These are phyloP conservation scores for Lithophane semibrunnea DNA, from an alignment of 2,888 invertebrate species.

Conservation along the genomic window DNA sequence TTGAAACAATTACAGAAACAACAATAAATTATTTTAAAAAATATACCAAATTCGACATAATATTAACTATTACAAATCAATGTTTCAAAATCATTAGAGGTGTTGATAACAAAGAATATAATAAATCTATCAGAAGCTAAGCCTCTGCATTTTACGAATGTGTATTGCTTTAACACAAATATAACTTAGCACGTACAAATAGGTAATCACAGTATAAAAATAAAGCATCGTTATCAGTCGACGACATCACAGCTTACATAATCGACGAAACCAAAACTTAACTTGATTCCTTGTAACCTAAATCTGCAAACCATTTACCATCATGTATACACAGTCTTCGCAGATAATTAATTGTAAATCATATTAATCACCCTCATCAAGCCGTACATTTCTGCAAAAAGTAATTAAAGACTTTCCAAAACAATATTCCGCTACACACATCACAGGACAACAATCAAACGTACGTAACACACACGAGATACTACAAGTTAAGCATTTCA, in stretches of 20 bases:
- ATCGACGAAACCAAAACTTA: constrained; percentile 82
- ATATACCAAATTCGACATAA: constrained; percentile 80
- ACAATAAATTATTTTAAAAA: constrained; percentile 84
- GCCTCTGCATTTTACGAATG: constrained; percentile 77
- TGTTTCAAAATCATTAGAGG: constrained; percentile 66
- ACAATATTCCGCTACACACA: constrained; percentile 59
- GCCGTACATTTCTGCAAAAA: constrained; percentile 51
- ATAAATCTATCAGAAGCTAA: constrained; percentile 80
- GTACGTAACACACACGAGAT: constrained; percentile 56
- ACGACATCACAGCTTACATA: constrained; percentile 88
- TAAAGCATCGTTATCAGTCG: constrained; percentile 89
- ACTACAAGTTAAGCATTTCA: constrained; percentile 63
- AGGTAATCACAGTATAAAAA: constrained; percentile 89
- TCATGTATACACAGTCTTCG: constrained; percentile 59
- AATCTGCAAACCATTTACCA: constrained; percentile 66
- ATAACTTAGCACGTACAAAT: constrained; percentile 83
- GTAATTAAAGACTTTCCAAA: constrained; percentile 51
- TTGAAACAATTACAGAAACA: constrained; percentile 87
- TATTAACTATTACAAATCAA: constrained; percentile 73
- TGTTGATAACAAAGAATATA: constrained; percentile 77
- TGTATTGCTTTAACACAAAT: constrained; percentile 79
- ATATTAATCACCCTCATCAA: constrained; percentile 54
- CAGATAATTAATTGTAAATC: constrained; percentile 60
- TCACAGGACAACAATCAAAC: constrained; percentile 65
- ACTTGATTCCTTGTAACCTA: constrained; percentile 75